Evolutionary conservation across 2,113 vertebrate species (phyloP), one percentile per base, ranked within the genome.

Genomic region (Felis chaus): DNA sequence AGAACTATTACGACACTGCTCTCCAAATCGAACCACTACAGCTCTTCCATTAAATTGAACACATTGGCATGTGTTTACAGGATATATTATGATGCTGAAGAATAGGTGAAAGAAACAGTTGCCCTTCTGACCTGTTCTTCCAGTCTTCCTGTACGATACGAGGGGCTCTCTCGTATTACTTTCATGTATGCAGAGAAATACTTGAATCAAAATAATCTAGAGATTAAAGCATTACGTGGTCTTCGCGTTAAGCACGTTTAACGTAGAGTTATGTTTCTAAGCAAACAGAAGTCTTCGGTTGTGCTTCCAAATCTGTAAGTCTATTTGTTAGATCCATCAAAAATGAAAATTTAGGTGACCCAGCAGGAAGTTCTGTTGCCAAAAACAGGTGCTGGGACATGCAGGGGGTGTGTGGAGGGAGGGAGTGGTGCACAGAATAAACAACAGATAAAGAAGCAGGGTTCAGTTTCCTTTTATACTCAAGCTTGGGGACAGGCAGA

Each of bases 1-100:
- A 89, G 85, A 39, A 93, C 57, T 83, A n/a, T 76, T 96, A 50
- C 90, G 95, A 97, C 95, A 73, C 25, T 90, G 76, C 97, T 87
- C 92, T 97, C 68, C 48, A 79, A 74, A 50, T 80, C 94, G 78
- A 94, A 57, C 84, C 29, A 66, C 92, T 79, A 57, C 89, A 65
- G 53, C 95, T 96, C 93, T 91, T 92, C 91, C 73, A 94, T 86
- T 93, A 78, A 45, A 41, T 27, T 25, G 61, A 93, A 96, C n/a
- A 48, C 48, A 9, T 2, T 84, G 97, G 92, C n/a, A 36, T 3
- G 91, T 97, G 36, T 96, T 96, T 96, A 23, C 89, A 93, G 91
- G 86, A 89, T 65, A 12, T 80, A 79, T 55, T 68, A 45, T 69
- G 27, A 91, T 97, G 69, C 55, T 90, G 55, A 93, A 69, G 55